Evolutionary conservation across 2,888 invertebrate genomes (phyloP), one percentile per base, ranked within the genome.

Genomic region (Pandemis cinnamomeana): DNA sequence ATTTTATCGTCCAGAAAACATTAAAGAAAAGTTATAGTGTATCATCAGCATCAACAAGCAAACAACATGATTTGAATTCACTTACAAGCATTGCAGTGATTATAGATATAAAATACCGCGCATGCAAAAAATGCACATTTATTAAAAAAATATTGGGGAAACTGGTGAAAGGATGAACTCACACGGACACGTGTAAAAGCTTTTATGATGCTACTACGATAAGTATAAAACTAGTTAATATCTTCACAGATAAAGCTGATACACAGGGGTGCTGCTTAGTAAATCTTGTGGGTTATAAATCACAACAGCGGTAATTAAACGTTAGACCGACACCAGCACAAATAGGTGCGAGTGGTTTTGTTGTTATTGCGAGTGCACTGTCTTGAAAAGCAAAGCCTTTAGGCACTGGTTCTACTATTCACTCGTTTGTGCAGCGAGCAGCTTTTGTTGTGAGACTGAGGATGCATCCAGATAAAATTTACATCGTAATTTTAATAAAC

Each of bases 361-460:
- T 58, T 60, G 51, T 71, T 61, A 61, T 61, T 61, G 60, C 60
- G 51, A 73, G 51, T 27, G 42, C 11, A 44, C n/a, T 51, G 62
- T 68, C 68, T 51, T 66, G 27, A 53, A 44, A 27, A 55, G 27
- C 15, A 46, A 70, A 73, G 60, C 64, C 48, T 64, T 67, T 64
- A 20, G 20, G 20, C 1, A 44, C 36, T 72, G 46, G 55, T 51
- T 51, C 41, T 63, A 15, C 55, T 67, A 41, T 48, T 42, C 64
- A 6, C 48, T 66, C 64, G 64, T 69, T 73, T 73, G 69, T 69
- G 69, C 60, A 44, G 58, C 36, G 10, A 58, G n/a, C 51, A 60
- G 51, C 69, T 53, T 69, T 73, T 63, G 46, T 58, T 63, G 63
- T 41, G 55, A 64, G 63, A 73, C 8, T 11, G 27, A 58, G 27